These are phyloP conservation scores for Coecobrya sp. DNA, from an alignment of 2,888 invertebrate species.

Conservation along the genomic window DNA sequence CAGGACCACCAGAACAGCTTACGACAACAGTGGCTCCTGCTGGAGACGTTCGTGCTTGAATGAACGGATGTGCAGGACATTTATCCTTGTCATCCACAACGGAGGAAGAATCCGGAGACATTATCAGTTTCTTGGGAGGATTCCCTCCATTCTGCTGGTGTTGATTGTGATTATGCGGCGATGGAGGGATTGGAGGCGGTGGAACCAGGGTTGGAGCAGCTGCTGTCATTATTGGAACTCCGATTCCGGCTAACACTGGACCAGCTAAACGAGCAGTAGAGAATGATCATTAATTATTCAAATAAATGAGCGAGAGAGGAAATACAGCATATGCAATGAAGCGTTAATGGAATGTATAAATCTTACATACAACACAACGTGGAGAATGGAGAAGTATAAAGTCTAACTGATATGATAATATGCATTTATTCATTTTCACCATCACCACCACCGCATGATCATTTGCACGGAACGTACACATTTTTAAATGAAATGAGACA, in stretches of 20 bases:
- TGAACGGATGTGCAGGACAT: constrained; percentile 77
- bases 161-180: constrained; percentile 58
- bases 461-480: constrained; percentile 41
- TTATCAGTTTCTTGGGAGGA: constrained; percentile 80
- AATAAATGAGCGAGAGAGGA: constrained; percentile 42
- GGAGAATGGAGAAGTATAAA: not conserved
- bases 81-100: constrained; percentile 83
- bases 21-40: constrained; percentile 48
- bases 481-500: constrained; percentile 70
- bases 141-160: constrained; percentile 57
- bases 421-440: constrained; percentile 41
- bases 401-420: not conserved
- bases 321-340: constrained; percentile 16
- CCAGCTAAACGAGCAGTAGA: constrained; percentile 71
- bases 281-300: constrained; percentile 48
- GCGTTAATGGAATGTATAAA: constrained; percentile 13
- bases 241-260: constrained; percentile 85
- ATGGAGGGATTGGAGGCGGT: constrained; percentile 72
- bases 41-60: constrained; percentile 79
- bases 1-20: constrained; percentile 54
- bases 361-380: not conserved
- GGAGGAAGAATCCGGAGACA: constrained; percentile 85
- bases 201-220: constrained; percentile 80
- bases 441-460: not conserved
- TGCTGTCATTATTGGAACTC: constrained; percentile 85